Percentiles rank a stretch among this genome's conserved stretches.
Conservation (phyloP, 2,797 vertebrate species). For the Mus spretus region DNA sequence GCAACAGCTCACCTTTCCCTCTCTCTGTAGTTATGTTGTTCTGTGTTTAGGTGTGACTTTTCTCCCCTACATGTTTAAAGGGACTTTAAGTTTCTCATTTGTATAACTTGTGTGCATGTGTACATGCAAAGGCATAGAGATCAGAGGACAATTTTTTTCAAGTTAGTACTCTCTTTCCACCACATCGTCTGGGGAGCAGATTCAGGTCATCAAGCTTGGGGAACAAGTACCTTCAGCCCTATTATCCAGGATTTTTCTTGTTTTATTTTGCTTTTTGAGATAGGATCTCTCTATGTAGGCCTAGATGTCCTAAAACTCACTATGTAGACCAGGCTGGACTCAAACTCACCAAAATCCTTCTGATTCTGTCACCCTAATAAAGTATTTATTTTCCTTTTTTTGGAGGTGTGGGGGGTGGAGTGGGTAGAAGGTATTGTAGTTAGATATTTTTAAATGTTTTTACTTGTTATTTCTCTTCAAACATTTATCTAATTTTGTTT, state of each 20-base stretch:
- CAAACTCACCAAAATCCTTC: neutral
- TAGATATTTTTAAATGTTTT: neutral
- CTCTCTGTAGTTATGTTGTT: neutral
- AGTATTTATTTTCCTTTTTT: neutral
- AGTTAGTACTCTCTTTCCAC: neutral
- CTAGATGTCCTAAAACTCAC: neutral
- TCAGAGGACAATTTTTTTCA: neutral
- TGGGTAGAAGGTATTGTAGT: neutral
- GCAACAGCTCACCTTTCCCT: neutral
- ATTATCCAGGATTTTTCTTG: neutral
- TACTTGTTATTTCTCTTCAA: neutral
- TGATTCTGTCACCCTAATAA: neutral
- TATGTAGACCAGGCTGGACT: neutral
- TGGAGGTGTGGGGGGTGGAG: neutral
- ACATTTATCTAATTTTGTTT: neutral
- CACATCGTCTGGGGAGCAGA: neutral
- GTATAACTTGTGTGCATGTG: neutral
- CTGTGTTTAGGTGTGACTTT: neutral
- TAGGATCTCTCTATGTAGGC: neutral
- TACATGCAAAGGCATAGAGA: neutral
- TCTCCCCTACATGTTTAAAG: neutral
- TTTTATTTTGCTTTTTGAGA: neutral
- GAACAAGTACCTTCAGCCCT: neutral
- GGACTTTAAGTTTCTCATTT: too few relatives aligned
- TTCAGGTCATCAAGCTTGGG: neutral